phyloP scores from a whole-genome alignment of 2,797 vertebrate species.

The Apogon talboti region DNA sequence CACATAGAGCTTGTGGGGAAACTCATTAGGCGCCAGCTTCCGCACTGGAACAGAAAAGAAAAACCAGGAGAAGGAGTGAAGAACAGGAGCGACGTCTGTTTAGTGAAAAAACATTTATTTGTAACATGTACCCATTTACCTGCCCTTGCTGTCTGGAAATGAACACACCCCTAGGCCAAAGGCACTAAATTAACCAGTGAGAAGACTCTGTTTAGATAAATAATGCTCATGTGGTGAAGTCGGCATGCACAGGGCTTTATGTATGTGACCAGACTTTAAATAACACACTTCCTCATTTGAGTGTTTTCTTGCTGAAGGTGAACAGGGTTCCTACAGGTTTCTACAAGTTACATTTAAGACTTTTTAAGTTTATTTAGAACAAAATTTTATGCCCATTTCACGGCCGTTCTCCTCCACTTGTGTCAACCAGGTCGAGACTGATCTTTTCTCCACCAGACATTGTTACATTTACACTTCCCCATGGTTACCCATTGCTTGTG shows the following conservation, averaged over 20 bases:
- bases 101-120: constrained; percentile 16
- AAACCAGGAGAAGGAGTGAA: constrained; percentile 33
- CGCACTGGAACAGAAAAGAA: constrained; percentile 83
- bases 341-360: too few species aligned
- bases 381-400: too few species aligned
- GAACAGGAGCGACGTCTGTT: constrained; percentile 18
- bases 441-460: too few species aligned
- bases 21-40: constrained; percentile 96
- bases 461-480: too few species aligned
- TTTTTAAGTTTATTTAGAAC: too few species aligned
- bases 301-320: too few species aligned
- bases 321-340: too few species aligned
- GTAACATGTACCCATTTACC: constrained; percentile 20
- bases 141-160: constrained; percentile 15
- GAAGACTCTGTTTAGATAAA: constrained; percentile 48
- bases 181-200: constrained; percentile 13
- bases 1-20: constrained; percentile 97
- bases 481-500: too few species aligned
- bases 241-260: neutral
- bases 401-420: too few species aligned
- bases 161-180: constrained; percentile 12
- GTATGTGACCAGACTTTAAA: too few species aligned
- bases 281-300: too few species aligned
- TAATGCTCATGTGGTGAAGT: constrained; percentile 17
- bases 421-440: too few species aligned